phyloP scores from a whole-genome alignment of 2,888 invertebrate species.

The Conus canariensis region DNA sequence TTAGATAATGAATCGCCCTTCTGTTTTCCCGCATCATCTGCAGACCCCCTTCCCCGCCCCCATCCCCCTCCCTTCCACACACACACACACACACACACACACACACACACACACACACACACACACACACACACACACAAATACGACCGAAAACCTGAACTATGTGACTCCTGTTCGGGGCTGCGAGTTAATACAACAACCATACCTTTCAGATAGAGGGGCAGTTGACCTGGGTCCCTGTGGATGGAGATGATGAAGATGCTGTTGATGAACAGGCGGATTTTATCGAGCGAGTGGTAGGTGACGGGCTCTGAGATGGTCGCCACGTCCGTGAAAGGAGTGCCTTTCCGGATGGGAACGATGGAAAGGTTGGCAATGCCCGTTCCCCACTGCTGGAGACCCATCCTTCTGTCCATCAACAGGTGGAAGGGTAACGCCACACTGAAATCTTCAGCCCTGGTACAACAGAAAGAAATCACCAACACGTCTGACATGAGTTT shows the following conservation, averaged over 20 bases:
- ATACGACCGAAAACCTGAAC: too few species aligned
- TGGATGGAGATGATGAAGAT: conserved; percentile 64
- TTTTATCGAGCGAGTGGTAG: conserved; percentile 64
- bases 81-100: too few species aligned
- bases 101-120: too few species aligned
- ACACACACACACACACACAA: not conserved
- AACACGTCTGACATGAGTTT: too few species aligned
- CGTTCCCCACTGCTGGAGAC: not conserved
- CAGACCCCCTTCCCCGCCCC: too few species aligned
- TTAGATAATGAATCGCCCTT: too few species aligned
- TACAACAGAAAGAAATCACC: too few species aligned
- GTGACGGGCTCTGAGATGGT: conserved; percentile 68
- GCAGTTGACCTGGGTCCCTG: not conserved
- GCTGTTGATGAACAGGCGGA: conserved; percentile 71
- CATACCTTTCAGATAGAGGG: conserved; percentile 39
- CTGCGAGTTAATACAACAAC: too few species aligned
- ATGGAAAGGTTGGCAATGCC: not conserved
- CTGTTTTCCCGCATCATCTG: too few species aligned
- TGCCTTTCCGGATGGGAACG: not conserved
- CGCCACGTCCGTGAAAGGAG: conserved; percentile 54
- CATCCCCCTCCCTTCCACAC: too few species aligned
- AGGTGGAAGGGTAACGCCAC: conserved; percentile 73
- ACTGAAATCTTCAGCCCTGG: conserved; percentile 66
- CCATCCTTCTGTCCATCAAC: conserved; percentile 66
- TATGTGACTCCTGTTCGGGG: too few species aligned